Evolutionary conservation across 2,113 vertebrate genomes (phyloP).

Genomic region (Corythoichthys haematopterus): DNA sequence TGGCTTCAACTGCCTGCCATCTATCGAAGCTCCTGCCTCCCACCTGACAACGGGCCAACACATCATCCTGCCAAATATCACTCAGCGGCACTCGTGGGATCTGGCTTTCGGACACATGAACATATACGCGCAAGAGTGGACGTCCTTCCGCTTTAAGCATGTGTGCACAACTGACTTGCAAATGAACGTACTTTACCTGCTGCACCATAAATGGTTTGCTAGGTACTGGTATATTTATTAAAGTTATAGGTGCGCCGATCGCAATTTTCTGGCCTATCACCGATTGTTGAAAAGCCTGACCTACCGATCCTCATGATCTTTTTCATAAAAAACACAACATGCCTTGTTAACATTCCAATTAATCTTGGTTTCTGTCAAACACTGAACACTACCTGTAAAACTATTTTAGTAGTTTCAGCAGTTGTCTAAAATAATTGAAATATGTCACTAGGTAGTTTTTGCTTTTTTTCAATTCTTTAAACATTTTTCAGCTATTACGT

Average conservation of each 20-base stretch:
- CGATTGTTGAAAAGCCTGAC: too few species aligned
- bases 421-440: too few species aligned
- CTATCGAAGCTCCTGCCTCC: conserved; percentile 54
- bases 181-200: conserved; percentile 17
- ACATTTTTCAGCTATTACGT: background rate
- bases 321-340: too few species aligned
- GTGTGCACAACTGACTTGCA: conserved; percentile 20
- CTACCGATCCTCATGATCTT: too few species aligned
- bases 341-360: too few species aligned
- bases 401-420: too few species aligned
- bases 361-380: too few species aligned
- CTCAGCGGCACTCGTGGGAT: conserved; percentile 53
- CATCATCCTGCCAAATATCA: conserved; percentile 67
- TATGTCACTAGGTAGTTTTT: too few species aligned
- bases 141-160: conserved; percentile 26
- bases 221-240: conserved; percentile 36
- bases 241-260: conserved; percentile 2
- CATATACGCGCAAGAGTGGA: conserved; percentile 30
- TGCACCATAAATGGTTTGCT: conserved; percentile 29
- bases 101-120: conserved; percentile 27
- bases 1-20: conserved; percentile 56
- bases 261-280: too few species aligned
- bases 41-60: conserved; percentile 65
- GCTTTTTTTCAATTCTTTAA: background rate
- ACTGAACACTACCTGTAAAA: too few species aligned